Evolutionary conservation across 2,888 invertebrate genomes (phyloP).

Genomic region (Thumatha senex): DNA sequence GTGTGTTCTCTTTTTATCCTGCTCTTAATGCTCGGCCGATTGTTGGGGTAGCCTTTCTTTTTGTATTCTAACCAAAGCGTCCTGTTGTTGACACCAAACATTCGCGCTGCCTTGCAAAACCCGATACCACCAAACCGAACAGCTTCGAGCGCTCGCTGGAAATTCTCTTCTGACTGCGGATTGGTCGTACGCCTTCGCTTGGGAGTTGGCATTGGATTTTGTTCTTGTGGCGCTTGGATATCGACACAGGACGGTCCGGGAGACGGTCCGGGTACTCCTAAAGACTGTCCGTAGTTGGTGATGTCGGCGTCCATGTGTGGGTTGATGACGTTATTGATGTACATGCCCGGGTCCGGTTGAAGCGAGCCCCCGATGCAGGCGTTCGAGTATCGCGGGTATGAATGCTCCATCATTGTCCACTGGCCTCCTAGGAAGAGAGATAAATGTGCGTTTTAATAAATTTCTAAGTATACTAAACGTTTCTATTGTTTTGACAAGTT

Average conservation of each 20-base stretch:
- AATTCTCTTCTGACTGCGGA: slow-evolving; percentile 93
- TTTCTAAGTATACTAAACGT: slow-evolving; percentile 44
- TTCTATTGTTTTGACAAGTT: slow-evolving; percentile 33
- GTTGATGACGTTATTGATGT: slow-evolving; percentile 80
- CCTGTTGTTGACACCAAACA: slow-evolving; percentile 93
- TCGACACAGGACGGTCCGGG: slow-evolving; percentile 68
- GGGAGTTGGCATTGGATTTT: slow-evolving; percentile 59
- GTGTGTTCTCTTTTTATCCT: slow-evolving; percentile 88
- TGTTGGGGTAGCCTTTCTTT: slow-evolving; percentile 92
- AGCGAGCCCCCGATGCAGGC: slow-evolving; percentile 85
- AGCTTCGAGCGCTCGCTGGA: slow-evolving; percentile 91
- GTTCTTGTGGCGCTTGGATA: slow-evolving; percentile 50
- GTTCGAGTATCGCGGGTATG: slow-evolving; percentile 89
- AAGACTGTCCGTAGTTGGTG: slow-evolving; percentile 66
- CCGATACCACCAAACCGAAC: slow-evolving; percentile 93
- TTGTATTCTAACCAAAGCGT: slow-evolving; percentile 94
- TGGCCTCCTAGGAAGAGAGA: slow-evolving; percentile 90
- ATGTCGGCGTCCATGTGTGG: slow-evolving; percentile 63
- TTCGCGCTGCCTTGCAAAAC: slow-evolving; percentile 92
- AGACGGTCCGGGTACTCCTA: slow-evolving; percentile 67
- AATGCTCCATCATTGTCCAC: slow-evolving; percentile 93
- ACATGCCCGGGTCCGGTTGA: slow-evolving; percentile 83
- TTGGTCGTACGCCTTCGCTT: slow-evolving; percentile 89
- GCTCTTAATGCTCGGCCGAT: slow-evolving; percentile 90
- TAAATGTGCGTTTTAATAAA: slow-evolving; percentile 75